Evolutionary conservation across 2,888 invertebrate species (phyloP).

Genomic region (Coenonympha glycerion): DNA sequence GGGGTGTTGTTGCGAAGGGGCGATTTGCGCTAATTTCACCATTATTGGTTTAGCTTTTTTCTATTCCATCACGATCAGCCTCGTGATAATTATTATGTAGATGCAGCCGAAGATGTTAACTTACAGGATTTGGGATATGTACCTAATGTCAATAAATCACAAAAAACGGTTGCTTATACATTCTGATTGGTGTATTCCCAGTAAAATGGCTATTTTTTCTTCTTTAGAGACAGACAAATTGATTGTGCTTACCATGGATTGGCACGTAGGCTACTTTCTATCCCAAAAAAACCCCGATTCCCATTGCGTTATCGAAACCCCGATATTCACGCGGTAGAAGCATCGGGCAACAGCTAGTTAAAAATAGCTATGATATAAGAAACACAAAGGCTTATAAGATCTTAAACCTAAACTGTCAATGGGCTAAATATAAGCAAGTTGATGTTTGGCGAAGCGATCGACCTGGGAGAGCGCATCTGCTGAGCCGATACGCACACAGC

Average conservation of each 20-base stretch:
- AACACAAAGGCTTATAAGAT: constrained; percentile 5
- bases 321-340: too few relatives aligned
- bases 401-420: constrained; percentile 7
- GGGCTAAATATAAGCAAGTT: constrained; percentile 33
- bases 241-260: too few relatives aligned
- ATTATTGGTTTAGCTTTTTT: constrained; percentile 2
- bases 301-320: too few relatives aligned
- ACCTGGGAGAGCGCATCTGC: constrained; percentile 41
- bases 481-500: constrained; percentile 40
- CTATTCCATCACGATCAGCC: too few relatives aligned
- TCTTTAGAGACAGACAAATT: too few relatives aligned
- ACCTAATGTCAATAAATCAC: neutral
- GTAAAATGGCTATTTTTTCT: too few relatives aligned
- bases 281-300: too few relatives aligned
- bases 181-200: too few relatives aligned
- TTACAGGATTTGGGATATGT: neutral
- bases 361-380: neutral
- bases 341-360: neutral
- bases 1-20: neutral
- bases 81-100: too few relatives aligned
- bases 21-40: neutral
- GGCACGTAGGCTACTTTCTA: too few relatives aligned
- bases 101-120: neutral
- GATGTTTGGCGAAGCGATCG: constrained; percentile 39
- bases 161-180: too few relatives aligned